Evolutionary conservation across 2,113 vertebrate genomes (phyloP).

Genomic region (Ciconia stormi): DNA sequence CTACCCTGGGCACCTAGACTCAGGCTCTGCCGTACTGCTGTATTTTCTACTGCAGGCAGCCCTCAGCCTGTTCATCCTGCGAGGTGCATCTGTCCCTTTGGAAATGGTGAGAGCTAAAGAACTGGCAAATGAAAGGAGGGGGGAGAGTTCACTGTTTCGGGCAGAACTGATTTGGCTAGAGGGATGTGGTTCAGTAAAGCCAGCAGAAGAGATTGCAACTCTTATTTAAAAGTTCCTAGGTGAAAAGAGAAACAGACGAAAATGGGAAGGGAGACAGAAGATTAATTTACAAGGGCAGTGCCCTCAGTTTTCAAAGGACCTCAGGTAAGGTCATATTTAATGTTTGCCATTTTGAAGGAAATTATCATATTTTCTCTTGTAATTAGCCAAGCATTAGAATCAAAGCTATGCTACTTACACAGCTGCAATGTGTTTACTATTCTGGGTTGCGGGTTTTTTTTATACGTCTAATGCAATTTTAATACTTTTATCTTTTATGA

Average conservation of each 20-base stretch:
- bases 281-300: neutral
- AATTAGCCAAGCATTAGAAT: constrained; percentile 32
- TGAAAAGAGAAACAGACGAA: neutral
- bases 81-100: neutral
- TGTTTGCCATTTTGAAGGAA: neutral
- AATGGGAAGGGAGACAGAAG: neutral
- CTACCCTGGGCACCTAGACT: neutral
- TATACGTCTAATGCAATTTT: constrained; percentile 30
- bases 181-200: neutral
- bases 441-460: neutral
- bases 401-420: constrained; percentile 21
- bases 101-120: neutral
- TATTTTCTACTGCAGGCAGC: neutral
- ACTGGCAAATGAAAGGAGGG: neutral
- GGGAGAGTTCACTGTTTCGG: neutral
- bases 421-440: neutral
- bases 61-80: neutral
- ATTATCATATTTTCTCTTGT: neutral
- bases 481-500: constrained; percentile 62
- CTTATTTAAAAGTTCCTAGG: neutral
- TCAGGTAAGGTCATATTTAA: neutral
- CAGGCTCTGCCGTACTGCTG: neutral
- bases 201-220: neutral
- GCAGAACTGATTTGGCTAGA: neutral
- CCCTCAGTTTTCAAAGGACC: neutral